phyloP scores from a whole-genome alignment of 2,888 invertebrate genomes.

The Drosophila villosipedis region DNA sequence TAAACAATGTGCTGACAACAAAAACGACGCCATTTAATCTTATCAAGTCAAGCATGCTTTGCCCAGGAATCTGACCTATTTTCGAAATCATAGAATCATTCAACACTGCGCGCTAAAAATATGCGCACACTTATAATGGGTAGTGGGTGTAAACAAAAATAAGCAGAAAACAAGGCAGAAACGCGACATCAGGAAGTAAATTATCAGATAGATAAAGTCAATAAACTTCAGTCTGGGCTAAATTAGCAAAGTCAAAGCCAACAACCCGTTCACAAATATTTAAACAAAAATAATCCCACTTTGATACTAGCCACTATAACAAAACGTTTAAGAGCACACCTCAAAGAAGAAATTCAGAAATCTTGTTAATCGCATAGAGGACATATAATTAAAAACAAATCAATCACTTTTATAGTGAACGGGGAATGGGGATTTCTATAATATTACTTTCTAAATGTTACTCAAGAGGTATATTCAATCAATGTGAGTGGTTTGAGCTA shows the following conservation, averaged over 20 bases:
- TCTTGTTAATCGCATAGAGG: not conserved
- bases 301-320: not conserved
- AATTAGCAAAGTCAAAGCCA: conserved; percentile 1
- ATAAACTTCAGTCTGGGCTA: conserved; percentile 4
- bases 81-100: conserved; percentile 37
- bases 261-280: conserved; percentile 3
- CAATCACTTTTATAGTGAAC: not conserved
- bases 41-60: conserved; percentile 50
- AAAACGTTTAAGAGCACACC: not conserved
- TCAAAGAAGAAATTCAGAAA: not conserved
- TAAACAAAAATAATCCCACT: not conserved
- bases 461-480: not conserved
- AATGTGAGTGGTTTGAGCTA: not conserved
- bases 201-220: conserved; percentile 23
- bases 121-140: conserved; percentile 29
- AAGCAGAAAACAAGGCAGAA: not conserved
- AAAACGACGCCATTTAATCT: conserved; percentile 49
- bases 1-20: conserved; percentile 1
- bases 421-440: not conserved
- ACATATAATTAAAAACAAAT: not conserved
- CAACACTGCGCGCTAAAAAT: conserved; percentile 44
- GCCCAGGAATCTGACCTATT: conserved; percentile 63
- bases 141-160: not conserved
- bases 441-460: not conserved
- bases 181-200: conserved; percentile 22